Conservation (phyloP, 2,797 vertebrate genomes). For the Parauchenoglanis ngamensis region DNA sequence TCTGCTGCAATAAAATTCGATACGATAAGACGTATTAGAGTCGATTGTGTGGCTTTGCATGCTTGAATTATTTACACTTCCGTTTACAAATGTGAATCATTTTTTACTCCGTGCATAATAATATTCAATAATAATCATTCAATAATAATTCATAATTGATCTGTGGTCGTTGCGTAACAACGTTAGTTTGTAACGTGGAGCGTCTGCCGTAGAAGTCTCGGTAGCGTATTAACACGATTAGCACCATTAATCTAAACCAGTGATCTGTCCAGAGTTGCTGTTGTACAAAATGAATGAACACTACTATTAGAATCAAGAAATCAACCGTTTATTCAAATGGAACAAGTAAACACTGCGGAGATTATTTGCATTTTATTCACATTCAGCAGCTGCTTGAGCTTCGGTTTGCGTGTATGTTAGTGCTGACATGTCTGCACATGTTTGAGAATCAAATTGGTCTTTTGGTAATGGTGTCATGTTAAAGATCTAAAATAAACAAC, state of each 20-base stretch:
- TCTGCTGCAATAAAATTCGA: not conserved
- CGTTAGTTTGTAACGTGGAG: no score
- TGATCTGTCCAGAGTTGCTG: not conserved
- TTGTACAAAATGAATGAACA: not conserved
- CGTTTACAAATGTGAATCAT: no score
- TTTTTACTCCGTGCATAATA: no score
- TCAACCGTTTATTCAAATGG: not conserved
- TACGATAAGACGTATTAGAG: not conserved
- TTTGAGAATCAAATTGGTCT: not conserved
- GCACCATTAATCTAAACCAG: not conserved
- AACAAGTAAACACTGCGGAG: not conserved
- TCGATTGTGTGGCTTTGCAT: not conserved
- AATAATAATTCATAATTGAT: no score
- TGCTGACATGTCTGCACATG: not conserved
- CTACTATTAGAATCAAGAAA: no score
- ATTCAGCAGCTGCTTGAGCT: not conserved
- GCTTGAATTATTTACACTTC: no score
- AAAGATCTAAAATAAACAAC: not conserved
- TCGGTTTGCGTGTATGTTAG: not conserved
- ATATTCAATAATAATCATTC: no score
- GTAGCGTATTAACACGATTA: no score
- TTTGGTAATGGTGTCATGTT: not conserved
- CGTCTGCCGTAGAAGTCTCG: no score
- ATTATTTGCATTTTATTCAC: not conserved
- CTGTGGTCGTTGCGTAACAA: no score